phyloP scores from a whole-genome alignment of 2,113 vertebrate species.

The Rhabdornis inornatus region DNA sequence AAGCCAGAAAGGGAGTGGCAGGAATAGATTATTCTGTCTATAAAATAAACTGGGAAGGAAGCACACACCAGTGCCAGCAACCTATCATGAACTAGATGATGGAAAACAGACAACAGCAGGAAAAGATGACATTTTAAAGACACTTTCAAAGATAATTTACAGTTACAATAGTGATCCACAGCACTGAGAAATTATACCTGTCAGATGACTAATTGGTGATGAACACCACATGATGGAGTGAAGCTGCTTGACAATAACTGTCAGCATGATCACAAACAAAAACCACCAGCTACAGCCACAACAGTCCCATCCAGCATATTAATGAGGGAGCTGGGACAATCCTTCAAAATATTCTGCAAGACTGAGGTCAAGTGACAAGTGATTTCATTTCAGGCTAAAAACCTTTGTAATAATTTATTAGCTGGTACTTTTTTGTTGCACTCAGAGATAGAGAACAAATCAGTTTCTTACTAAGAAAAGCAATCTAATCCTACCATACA shows the following conservation, averaged over 20 bases:
- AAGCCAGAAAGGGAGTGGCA: neutral
- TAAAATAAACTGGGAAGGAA: neutral
- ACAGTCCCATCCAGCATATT: neutral
- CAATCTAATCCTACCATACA: neutral
- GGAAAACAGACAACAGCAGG: neutral
- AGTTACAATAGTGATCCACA: neutral
- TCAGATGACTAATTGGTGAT: conserved; percentile 58
- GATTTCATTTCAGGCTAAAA: neutral
- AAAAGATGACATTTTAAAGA: neutral
- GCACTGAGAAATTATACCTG: conserved; percentile 46
- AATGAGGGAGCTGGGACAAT: neutral
- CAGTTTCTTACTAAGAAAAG: neutral
- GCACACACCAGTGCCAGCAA: neutral
- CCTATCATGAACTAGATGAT: neutral
- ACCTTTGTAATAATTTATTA: neutral
- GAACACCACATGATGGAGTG: conserved; percentile 37
- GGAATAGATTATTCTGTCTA: neutral
- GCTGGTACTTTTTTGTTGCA: neutral
- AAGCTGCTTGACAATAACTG: conserved; percentile 15
- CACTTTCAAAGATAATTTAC: conserved; percentile 1
- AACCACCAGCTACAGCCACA: neutral
- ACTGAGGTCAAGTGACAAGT: neutral
- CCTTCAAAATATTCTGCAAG: neutral
- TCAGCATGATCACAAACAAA: conserved; percentile 30
- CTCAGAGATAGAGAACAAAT: neutral